A percentile compares a stretch with the other conserved stretches of the same genome.
These are phyloP conservation scores for Psix sp. DNA, from an alignment of 1,140 invertebrate genomes.

Conservation along the genomic window DNA sequence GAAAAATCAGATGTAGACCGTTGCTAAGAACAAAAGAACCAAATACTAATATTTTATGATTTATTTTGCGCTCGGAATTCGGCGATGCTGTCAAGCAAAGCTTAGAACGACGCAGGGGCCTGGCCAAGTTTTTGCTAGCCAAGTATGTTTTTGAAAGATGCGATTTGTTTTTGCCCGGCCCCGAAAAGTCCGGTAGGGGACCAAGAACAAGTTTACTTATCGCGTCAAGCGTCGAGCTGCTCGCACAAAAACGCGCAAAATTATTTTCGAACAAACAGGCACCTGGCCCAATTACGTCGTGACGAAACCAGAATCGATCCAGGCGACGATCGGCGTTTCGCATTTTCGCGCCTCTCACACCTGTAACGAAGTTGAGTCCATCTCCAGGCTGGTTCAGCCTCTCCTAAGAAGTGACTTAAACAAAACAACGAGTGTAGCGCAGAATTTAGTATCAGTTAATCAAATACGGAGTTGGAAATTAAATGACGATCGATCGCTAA, in stretches of 20 bases:
- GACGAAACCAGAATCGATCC: constrained; percentile 58
- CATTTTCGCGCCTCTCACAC: constrained; percentile 58
- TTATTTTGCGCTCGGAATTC: constrained; percentile 47
- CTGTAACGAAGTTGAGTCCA: constrained; percentile 41
- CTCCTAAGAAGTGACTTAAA: not conserved
- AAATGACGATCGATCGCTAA: constrained; percentile 52
- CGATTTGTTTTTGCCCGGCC: constrained; percentile 66
- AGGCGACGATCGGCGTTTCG: constrained; percentile 33
- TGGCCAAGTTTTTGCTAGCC: constrained; percentile 47
- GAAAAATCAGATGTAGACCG: constrained; percentile 59
- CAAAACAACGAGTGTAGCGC: constrained; percentile 5
- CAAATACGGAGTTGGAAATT: constrained; percentile 53
- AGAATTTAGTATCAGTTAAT: constrained; percentile 42
- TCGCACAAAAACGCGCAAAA: constrained; percentile 53
- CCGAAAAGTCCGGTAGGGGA: constrained; percentile 54
- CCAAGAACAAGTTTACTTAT: constrained; percentile 52
- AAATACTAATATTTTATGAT: constrained; percentile 54
- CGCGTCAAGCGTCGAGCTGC: constrained; percentile 43
- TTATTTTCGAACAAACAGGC: constrained; percentile 64
- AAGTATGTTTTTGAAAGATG: constrained; percentile 74
- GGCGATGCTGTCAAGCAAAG: constrained; percentile 14
- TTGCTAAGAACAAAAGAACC: constrained; percentile 15
- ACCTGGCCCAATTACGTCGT: constrained; percentile 64
- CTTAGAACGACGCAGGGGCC: constrained; percentile 19
- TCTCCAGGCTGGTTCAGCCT: not conserved